phyloP scores from a whole-genome alignment of 1,140 invertebrate genomes.

The Drosophila littoralis region DNA sequence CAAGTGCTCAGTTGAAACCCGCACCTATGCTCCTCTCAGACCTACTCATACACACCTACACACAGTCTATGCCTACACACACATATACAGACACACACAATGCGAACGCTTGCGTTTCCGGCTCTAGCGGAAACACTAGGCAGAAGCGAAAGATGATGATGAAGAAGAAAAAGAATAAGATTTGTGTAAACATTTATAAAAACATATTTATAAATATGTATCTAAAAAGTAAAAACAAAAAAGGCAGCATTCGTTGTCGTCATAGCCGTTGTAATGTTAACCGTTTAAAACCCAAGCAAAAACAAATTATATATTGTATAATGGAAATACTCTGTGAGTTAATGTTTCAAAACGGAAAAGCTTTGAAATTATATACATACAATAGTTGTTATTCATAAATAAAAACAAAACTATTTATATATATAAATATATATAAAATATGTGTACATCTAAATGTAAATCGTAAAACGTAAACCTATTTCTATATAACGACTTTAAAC shows the following conservation, averaged over 20 bases:
- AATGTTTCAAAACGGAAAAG: conserved; percentile 72
- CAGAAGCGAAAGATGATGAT: conserved; percentile 30
- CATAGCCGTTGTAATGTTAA: conserved; percentile 75
- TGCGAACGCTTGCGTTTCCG: conserved; percentile 47
- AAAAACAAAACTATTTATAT: conserved; percentile 35
- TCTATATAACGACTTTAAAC: conserved; percentile 43
- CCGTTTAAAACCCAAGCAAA: conserved; percentile 56
- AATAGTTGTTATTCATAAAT: conserved; percentile 70
- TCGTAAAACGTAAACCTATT: conserved; percentile 49
- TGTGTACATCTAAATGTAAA: conserved; percentile 72
- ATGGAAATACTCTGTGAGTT: conserved; percentile 83
- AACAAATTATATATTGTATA: conserved; percentile 75
- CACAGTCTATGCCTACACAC: conserved; percentile 6
- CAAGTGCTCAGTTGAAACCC: conserved; percentile 69
- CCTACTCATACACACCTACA: conserved; percentile 23
- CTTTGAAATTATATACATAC: conserved; percentile 74
- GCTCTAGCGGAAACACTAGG: conserved; percentile 37
- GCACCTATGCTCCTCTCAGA: conserved; percentile 53
- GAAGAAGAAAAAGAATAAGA: conserved; percentile 42
- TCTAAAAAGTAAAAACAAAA: conserved; percentile 33
- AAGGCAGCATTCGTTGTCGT: conserved; percentile 33
- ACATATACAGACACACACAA: conserved; percentile 24
- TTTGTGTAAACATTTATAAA: conserved; percentile 72
- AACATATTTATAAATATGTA: conserved; percentile 74
- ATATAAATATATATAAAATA: conserved; percentile 41